Conservation (phyloP, 2,888 invertebrate species). For the Norana najaformis region DNA sequence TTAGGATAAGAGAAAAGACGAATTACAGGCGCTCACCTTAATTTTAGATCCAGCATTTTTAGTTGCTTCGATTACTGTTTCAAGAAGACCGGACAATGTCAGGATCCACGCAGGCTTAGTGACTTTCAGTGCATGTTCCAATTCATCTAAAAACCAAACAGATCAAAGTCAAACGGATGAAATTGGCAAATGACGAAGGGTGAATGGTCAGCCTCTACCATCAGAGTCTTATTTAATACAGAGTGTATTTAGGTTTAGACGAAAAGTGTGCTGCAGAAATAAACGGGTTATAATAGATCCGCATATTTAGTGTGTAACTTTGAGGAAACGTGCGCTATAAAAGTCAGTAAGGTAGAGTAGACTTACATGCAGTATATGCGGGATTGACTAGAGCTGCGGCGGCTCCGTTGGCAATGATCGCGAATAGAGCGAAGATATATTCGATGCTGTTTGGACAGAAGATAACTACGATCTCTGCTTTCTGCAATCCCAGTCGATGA, state of each 20-base stretch:
- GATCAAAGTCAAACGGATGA: too few relatives aligned
- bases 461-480: conserved; percentile 31
- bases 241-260: too few relatives aligned
- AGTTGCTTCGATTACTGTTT: neutral
- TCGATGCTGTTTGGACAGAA: conserved; percentile 31
- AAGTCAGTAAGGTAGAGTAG: neutral
- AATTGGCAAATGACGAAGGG: too few relatives aligned
- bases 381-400: conserved; percentile 29
- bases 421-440: conserved; percentile 26
- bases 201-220: too few relatives aligned
- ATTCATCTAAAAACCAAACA: neutral
- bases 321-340: neutral
- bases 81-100: neutral
- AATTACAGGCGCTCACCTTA: neutral
- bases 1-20: neutral
- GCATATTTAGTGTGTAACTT: too few relatives aligned
- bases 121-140: conserved; percentile 6
- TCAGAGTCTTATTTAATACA: too few relatives aligned
- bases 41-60: neutral
- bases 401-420: conserved; percentile 25
- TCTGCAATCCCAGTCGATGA: conserved; percentile 28
- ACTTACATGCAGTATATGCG: neutral
- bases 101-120: neutral
- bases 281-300: too few relatives aligned
- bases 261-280: too few relatives aligned